Conservation (phyloP, 2,113 vertebrate genomes). For the Cariama cristata region DNA sequence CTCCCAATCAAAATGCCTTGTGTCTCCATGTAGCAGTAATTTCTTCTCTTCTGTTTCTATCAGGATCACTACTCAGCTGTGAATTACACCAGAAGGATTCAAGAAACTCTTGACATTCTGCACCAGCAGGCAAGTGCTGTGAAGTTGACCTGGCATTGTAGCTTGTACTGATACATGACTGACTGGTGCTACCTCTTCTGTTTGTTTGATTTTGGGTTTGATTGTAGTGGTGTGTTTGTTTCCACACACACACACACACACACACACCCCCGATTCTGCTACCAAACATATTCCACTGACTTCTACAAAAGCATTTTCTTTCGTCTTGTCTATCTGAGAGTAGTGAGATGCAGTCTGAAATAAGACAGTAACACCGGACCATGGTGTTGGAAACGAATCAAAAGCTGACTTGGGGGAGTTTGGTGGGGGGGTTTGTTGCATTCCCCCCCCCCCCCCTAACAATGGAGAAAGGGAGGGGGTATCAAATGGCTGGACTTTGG, state of each 20-base stretch:
- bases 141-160: neutral
- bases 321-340: neutral
- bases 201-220: neutral
- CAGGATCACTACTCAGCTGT: slow-evolving; percentile 84
- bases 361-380: neutral
- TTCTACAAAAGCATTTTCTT: neutral
- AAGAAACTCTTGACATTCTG: slow-evolving; percentile 87
- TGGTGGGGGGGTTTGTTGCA: neutral
- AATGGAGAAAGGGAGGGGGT: neutral
- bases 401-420: neutral
- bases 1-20: neutral
- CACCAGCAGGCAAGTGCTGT: slow-evolving; percentile 81
- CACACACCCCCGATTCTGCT: neutral
- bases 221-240: no score
- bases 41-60: neutral
- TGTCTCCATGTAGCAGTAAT: neutral
- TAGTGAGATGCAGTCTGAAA: neutral
- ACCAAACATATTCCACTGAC: neutral
- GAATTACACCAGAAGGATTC: slow-evolving; percentile 81
- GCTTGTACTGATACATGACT: neutral
- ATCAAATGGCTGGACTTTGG: neutral
- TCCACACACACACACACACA: no score
- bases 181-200: neutral
- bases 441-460: neutral
- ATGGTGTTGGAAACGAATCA: neutral